phyloP scores from a whole-genome alignment of 2,888 invertebrate genomes.

The Achlya flavicornis region DNA sequence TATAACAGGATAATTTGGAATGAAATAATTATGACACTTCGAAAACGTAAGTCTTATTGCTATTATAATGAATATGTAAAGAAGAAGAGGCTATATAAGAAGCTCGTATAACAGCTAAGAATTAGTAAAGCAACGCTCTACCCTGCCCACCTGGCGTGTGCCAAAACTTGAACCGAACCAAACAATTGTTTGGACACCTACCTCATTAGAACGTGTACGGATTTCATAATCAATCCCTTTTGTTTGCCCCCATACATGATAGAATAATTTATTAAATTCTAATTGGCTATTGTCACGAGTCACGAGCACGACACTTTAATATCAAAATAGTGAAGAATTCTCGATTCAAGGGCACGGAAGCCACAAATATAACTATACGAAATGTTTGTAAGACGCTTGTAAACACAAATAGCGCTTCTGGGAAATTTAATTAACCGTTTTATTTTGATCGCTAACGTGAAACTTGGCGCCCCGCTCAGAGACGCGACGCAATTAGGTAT shows the following conservation, averaged over 20 bases:
- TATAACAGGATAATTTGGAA: too few species aligned
- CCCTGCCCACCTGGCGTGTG: constrained; percentile 2
- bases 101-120: background rate
- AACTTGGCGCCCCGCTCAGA: constrained; percentile 29
- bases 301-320: background rate
- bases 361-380: constrained; percentile 38
- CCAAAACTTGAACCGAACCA: constrained; percentile 16
- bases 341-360: constrained; percentile 44
- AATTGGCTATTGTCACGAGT: constrained; percentile 5
- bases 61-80: too few species aligned
- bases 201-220: constrained; percentile 15
- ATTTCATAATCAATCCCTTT: constrained; percentile 9
- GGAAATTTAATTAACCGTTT: constrained; percentile 53
- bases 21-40: too few species aligned
- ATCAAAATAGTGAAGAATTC: background rate
- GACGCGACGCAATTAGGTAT: constrained; percentile 33
- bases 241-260: background rate
- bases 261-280: constrained; percentile 5
- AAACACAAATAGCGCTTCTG: constrained; percentile 62
- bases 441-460: constrained; percentile 43
- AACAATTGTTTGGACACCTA: constrained; percentile 17
- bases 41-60: too few species aligned
- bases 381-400: constrained; percentile 44
- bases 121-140: constrained; percentile 4
- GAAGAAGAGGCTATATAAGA: too few species aligned